Evolutionary conservation across 2,113 vertebrate species (phyloP), one percentile per base, ranked within the genome.

Genomic region (Neopipo cinnamomea): DNA sequence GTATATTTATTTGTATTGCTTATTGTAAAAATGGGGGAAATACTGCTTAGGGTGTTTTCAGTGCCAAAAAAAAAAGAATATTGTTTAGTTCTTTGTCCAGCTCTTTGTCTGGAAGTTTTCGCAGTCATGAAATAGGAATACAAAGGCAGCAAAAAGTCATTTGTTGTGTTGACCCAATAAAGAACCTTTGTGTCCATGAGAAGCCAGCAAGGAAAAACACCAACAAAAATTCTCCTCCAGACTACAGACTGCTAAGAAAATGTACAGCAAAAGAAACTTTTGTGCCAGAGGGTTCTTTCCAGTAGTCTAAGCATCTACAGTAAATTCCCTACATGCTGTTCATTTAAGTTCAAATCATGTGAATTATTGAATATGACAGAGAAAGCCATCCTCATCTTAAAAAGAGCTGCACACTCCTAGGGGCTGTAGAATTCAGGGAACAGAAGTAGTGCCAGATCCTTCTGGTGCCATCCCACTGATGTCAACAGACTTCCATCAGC

Each of bases 351-450:
- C 88, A 95, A 96, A 91, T 77, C 59, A 71, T 86, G 33, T 89
- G 93, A 91, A 87, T 91, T 95, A 95, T 78, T 92, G 42, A 95
- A 85, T 78, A 82, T 91, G 94, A 96, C 96, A 96, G 80, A 87
- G 80, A 91, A 93, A 95, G 59, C 70, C 39, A 89, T 49, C 61
- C 44, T 91, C 22, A 28, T 87, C 77, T 89, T 87, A 70, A 89
- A 95, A 94, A 92, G 93, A 91, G 52, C 84, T 91, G 70, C 66
- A 53, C 1, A 0, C 4, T 96, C 76, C 84, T 82, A 41, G 49
- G 30, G 88, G 91, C 85, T 92, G 87, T 89, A 0, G 2, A 84
- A 84, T 91, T 61, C 91, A 84, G 42, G 89, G 83, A 74, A 93
- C 19, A 92, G 79, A 92, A 95, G 39, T 19, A 86, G 82, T 71